Conservation (phyloP, 2,113 vertebrate species). For the Ophthalmolycus amberensis region DNA sequence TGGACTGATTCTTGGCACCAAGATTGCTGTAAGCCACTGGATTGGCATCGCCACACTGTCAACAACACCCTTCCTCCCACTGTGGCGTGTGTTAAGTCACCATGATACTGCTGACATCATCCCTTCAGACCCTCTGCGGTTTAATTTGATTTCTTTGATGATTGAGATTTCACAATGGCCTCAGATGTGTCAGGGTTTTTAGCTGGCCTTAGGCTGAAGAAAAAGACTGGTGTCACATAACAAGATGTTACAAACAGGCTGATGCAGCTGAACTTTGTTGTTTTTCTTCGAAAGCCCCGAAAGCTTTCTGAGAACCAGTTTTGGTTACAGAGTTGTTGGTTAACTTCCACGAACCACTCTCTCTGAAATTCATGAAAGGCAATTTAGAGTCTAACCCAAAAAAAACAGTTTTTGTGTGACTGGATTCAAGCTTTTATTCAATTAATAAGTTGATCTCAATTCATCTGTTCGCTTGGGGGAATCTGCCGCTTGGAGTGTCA, state of each 20-base stretch:
- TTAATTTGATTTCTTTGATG: not conserved
- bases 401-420: not conserved
- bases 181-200: not conserved
- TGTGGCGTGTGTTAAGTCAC: not conserved
- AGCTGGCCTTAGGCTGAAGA: not conserved
- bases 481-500: slow-evolving; percentile 16
- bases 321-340: not conserved
- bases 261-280: not conserved
- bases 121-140: not conserved
- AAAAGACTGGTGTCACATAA: not conserved
- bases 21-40: not conserved
- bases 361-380: not conserved
- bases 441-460: slow-evolving; percentile 18
- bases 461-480: not conserved
- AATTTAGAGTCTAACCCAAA: not conserved
- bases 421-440: slow-evolving; percentile 1
- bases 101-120: not conserved
- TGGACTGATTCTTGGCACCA: not conserved
- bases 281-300: not conserved
- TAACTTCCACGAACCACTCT: not conserved
- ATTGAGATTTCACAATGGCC: not conserved
- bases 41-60: not conserved
- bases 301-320: not conserved
- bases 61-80: not conserved
- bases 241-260: not conserved